phyloP scores from a whole-genome alignment of 2,113 vertebrate genomes.

The Periophthalmus modestus region DNA sequence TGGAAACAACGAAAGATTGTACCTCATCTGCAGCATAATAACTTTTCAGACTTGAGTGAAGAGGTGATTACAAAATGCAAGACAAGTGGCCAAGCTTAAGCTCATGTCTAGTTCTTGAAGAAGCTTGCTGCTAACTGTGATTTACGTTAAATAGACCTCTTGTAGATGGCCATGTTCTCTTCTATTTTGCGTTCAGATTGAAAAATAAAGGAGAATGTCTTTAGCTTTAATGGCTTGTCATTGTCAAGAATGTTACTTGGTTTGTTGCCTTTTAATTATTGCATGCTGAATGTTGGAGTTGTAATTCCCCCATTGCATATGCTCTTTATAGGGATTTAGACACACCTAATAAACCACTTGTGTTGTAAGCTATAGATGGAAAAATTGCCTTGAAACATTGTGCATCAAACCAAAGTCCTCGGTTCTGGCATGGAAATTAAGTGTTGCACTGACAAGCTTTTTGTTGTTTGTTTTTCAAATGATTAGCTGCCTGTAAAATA shows the following conservation, averaged over 20 bases:
- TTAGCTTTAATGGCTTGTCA: constrained; percentile 46
- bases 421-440: constrained; percentile 62
- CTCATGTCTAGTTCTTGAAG: constrained; percentile 39
- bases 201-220: constrained; percentile 51
- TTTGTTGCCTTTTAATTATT: constrained; percentile 30
- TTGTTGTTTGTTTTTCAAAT: constrained; percentile 49
- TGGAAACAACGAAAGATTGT: constrained; percentile 13
- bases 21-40: constrained; percentile 15
- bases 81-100: constrained; percentile 25
- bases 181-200: constrained; percentile 40
- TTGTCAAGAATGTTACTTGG: constrained; percentile 33
- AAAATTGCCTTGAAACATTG: constrained; percentile 61
- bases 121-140: constrained; percentile 64
- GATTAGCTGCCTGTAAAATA: constrained; percentile 45
- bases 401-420: constrained; percentile 67
- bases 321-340: constrained; percentile 38
- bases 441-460: constrained; percentile 66
- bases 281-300: constrained; percentile 60
- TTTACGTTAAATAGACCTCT: constrained; percentile 20
- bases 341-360: constrained; percentile 59
- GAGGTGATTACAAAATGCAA: constrained; percentile 36
- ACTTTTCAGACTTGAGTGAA: constrained; percentile 25
- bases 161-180: constrained; percentile 50
- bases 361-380: constrained; percentile 39
- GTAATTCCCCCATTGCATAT: constrained; percentile 31